Base-by-base conservation (phyloP, 92 coral and sea anemone species). In the Hydrozoanthus gracilis region DNA sequence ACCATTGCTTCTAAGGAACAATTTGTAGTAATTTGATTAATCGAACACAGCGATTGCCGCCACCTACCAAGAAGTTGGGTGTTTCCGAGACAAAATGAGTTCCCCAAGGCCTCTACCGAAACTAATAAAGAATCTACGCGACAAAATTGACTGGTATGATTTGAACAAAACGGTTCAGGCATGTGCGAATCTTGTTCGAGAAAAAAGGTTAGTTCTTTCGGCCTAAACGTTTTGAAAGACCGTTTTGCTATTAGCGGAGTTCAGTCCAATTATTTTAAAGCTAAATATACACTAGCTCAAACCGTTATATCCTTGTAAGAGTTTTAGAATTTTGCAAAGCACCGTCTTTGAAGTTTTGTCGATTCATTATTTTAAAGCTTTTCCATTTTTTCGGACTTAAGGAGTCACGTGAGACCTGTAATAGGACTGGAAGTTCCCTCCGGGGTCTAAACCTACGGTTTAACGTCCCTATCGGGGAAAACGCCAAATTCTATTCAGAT, bases 131-230 rank as follows among this genome's bases (percentile, higher is more conserved):
- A 90, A 92, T 74, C 86, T 70, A 48, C 92, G 98, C 18, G 52
- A 61, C 27, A 7, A 64, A 73, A 94, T 94, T 79, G 82, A 92
- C 88, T 94, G 98, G 98, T 16, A 83, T 8, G 67, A 92, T 18
- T 82, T 94, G 82, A 14, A 51, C 14, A 72, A 78, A 71, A 94
- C 95, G 4, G 85, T 94, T 16, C 51, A 44, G 17, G 62, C 78
- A 71, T 94, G 98, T 16, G 91, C 93, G 3, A 60, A 88, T 2
- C 87, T 88, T 77, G 90, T 93, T 54, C 88, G 92, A 93, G 48
- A 16, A 12, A 76, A 61, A 27, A 86, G 92, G 88, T 83, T 51
- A 44, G 58, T 51, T 6, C 5, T 12, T 71, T 18, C 12, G 2
- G 18, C 5, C 51, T 12, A 8, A 10, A 9, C 18, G 51, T 11